Conservation (phyloP, 2,797 vertebrate genomes). For the Gymnocypris eckloni region DNA sequence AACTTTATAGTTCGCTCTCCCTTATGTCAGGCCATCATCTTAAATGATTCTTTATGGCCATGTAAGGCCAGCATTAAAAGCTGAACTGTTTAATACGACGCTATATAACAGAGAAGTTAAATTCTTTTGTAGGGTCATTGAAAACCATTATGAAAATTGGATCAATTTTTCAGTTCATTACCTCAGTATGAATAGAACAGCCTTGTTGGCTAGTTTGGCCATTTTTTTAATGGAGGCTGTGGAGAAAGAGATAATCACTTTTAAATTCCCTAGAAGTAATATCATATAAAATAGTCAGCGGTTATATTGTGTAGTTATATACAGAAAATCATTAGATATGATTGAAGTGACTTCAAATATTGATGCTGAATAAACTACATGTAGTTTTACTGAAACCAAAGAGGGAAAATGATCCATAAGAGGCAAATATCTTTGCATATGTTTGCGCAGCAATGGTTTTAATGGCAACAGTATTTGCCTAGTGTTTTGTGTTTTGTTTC, state of each 20-base stretch:
- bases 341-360: background rate
- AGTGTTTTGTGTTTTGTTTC: background rate
- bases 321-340: slow-evolving; percentile 1
- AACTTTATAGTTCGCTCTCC: slow-evolving; percentile 66
- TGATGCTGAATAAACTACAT: background rate
- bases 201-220: slow-evolving; percentile 41
- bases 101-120: slow-evolving; percentile 70
- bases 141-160: slow-evolving; percentile 74
- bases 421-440: background rate
- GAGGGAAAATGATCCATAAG: background rate
- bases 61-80: slow-evolving; percentile 23
- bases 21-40: slow-evolving; percentile 63
- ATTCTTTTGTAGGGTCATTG: slow-evolving; percentile 72
- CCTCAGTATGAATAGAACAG: slow-evolving; percentile 65
- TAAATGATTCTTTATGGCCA: slow-evolving; percentile 69
- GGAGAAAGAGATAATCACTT: background rate
- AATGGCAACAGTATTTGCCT: slow-evolving; percentile 3
- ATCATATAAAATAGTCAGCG: background rate
- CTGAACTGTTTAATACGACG: slow-evolving; percentile 67
- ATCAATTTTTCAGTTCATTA: slow-evolving; percentile 77
- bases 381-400: background rate
- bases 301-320: background rate
- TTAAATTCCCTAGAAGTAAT: background rate
- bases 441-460: background rate
- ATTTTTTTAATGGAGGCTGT: slow-evolving; percentile 1